Evolutionary conservation across 2,113 vertebrate genomes (phyloP).

Genomic region (Triplophysa siluroides): DNA sequence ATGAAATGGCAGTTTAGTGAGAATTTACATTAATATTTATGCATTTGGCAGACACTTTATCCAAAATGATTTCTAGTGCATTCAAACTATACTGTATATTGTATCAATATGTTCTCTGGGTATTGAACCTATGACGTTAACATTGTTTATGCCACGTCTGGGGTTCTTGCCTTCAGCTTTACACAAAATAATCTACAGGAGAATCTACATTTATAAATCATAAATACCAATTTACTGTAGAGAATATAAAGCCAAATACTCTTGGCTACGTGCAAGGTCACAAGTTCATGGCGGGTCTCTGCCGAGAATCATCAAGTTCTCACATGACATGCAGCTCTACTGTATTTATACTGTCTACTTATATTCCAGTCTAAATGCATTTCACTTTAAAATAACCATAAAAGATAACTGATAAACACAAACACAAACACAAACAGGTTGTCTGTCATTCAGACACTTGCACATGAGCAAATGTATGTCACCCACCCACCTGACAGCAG

Average conservation of each 20-base stretch:
- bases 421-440: too few species aligned
- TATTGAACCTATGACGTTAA: background rate
- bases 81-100: too few species aligned
- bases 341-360: background rate
- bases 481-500: background rate
- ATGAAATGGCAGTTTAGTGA: too few species aligned
- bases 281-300: conserved; percentile 9
- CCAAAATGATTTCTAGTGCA: too few species aligned
- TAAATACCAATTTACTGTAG: background rate
- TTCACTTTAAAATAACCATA: background rate
- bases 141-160: too few species aligned
- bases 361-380: background rate
- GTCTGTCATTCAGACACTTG: conserved; percentile 6
- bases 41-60: too few species aligned
- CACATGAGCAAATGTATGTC: conserved; percentile 4
- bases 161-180: too few species aligned
- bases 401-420: background rate
- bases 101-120: too few species aligned
- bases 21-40: too few species aligned
- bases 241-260: background rate
- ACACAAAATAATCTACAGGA: background rate
- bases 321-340: background rate
- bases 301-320: background rate
- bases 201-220: background rate
- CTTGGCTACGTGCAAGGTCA: background rate